Evolutionary conservation across 1,140 invertebrate genomes (phyloP).

Genomic region (Temnothorax longispinosus): DNA sequence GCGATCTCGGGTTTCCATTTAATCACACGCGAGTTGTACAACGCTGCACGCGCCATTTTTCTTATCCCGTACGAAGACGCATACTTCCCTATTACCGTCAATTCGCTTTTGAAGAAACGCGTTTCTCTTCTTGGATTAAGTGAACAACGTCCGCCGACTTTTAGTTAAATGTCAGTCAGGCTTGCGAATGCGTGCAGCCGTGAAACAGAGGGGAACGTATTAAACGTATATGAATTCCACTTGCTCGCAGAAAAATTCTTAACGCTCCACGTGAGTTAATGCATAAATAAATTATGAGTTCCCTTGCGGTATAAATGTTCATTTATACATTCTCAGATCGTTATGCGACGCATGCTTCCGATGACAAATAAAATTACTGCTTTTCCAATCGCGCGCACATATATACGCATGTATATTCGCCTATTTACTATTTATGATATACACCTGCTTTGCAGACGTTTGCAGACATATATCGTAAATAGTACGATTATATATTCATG

Average conservation of each 20-base stretch:
- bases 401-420: background rate
- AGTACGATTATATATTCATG: background rate
- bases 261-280: background rate
- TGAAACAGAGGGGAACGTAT: too few species aligned
- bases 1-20: constrained; percentile 46
- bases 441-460: background rate
- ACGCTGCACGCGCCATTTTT: constrained; percentile 26
- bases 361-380: background rate
- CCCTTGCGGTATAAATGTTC: background rate
- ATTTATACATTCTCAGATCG: background rate
- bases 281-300: constrained; percentile 2
- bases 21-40: constrained; percentile 43
- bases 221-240: background rate
- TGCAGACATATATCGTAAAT: background rate
- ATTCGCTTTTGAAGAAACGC: constrained; percentile 1
- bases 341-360: background rate
- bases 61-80: background rate
- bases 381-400: background rate
- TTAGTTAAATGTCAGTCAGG: background rate
- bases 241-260: background rate
- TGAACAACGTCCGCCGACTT: constrained; percentile 2
- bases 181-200: background rate
- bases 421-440: constrained; percentile 45
- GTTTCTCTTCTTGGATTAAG: constrained; percentile 13
- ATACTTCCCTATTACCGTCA: background rate